Evolutionary conservation across 2,797 vertebrate species (phyloP).

Genomic region (Pampus argenteus): DNA sequence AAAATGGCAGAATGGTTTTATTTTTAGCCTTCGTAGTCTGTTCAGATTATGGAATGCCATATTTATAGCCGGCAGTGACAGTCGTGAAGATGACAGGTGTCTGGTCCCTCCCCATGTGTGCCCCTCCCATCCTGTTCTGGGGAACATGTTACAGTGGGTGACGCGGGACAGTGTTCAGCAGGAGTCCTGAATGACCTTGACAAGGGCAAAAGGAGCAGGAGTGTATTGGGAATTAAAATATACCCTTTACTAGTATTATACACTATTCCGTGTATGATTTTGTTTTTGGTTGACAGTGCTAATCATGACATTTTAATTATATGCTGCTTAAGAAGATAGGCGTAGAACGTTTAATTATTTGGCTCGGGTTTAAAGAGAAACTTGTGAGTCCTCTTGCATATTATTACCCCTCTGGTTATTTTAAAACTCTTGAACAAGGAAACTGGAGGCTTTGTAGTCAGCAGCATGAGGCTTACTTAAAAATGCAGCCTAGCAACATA

Average conservation of each 20-base stretch:
- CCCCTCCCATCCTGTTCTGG: conserved; percentile 45
- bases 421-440: conserved; percentile 42
- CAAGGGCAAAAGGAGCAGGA: conserved; percentile 57
- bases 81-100: conserved; percentile 84
- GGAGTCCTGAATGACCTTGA: conserved; percentile 80
- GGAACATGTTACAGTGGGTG: conserved; percentile 62
- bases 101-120: conserved; percentile 46
- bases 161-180: conserved; percentile 54
- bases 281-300: background rate
- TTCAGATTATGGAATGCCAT: conserved; percentile 79
- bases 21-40: conserved; percentile 75
- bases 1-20: conserved; percentile 69
- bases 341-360: conserved; percentile 19
- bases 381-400: conserved; percentile 21
- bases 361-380: conserved; percentile 41
- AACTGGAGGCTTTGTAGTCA: conserved; percentile 45
- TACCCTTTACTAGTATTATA: background rate
- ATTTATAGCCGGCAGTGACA: conserved; percentile 85
- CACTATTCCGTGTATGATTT: background rate
- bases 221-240: background rate
- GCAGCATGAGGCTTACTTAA: conserved; percentile 31
- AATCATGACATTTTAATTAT: conserved; percentile 28
- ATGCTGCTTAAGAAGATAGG: background rate
- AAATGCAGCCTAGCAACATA: conserved; percentile 30
- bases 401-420: conserved; percentile 28